Conservation (phyloP, 1,140 invertebrate species). For the Galendromus occidentalis region DNA sequence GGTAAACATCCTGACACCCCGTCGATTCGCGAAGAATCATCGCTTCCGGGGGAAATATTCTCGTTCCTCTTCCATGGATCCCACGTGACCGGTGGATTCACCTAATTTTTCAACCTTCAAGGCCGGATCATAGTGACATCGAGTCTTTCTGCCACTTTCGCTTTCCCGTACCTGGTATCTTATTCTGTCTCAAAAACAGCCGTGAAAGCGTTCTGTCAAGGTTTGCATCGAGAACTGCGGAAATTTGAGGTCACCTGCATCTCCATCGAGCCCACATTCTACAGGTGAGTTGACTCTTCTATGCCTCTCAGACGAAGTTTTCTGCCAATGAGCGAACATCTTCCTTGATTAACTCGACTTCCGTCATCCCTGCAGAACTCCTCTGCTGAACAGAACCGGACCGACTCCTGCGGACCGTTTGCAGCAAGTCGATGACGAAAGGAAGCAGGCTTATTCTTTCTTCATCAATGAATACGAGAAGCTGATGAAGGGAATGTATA, state of each 20-base stretch:
- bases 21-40: too few species aligned
- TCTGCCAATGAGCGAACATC: background rate
- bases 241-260: background rate
- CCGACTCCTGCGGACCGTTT: background rate
- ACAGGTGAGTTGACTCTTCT: background rate
- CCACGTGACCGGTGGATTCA: too few species aligned
- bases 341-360: background rate
- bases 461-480: background rate
- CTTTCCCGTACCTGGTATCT: background rate
- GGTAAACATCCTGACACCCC: too few species aligned
- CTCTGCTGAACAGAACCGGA: background rate
- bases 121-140: background rate
- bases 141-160: background rate
- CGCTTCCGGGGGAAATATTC: too few species aligned
- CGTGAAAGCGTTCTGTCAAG: background rate
- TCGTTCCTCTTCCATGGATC: too few species aligned
- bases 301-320: background rate
- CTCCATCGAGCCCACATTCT: constrained; percentile 1
- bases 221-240: background rate
- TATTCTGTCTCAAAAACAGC: constrained; percentile 7
- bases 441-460: background rate
- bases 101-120: too few species aligned
- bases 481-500: background rate
- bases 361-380: background rate
- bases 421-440: background rate